A percentile compares a stretch with the other conserved stretches of the same genome.
Evolutionary conservation across 2,113 vertebrate species (phyloP).

Genomic region (Peromyscus californicus): DNA sequence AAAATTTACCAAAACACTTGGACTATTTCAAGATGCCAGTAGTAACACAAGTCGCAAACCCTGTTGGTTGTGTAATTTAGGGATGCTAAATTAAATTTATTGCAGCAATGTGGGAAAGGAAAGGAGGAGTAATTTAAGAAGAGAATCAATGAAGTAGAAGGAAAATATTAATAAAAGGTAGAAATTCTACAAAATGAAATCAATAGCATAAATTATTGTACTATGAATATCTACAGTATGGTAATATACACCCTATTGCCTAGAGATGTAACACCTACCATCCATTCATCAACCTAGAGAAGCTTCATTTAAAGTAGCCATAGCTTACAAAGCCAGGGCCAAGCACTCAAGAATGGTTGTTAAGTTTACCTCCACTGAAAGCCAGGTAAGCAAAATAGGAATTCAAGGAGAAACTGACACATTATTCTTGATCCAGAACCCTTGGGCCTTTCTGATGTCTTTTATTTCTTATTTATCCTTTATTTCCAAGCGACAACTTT

Average conservation of each 20-base stretch:
- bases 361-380: constrained; percentile 84
- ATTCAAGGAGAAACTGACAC: constrained; percentile 82
- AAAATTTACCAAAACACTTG: constrained; percentile 95
- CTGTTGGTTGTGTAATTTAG: constrained; percentile 87
- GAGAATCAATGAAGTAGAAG: constrained; percentile 79
- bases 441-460: not conserved
- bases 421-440: not conserved
- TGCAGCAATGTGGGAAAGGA: constrained; percentile 74
- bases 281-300: constrained; percentile 89
- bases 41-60: constrained; percentile 90
- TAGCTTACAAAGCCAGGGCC: constrained; percentile 88
- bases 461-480: not conserved
- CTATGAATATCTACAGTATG: constrained; percentile 93
- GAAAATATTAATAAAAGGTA: constrained; percentile 84
- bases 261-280: constrained; percentile 90
- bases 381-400: constrained; percentile 83
- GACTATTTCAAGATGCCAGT: constrained; percentile 92
- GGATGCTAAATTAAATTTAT: constrained; percentile 90
- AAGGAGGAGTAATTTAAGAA: constrained; percentile 48
- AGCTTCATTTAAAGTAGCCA: constrained; percentile 92
- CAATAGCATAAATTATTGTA: constrained; percentile 91
- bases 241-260: constrained; percentile 92
- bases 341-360: constrained; percentile 88
- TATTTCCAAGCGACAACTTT: not conserved
- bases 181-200: constrained; percentile 93